Conservation (phyloP, 2,113 vertebrate species). For the Balaeniceps rex region DNA sequence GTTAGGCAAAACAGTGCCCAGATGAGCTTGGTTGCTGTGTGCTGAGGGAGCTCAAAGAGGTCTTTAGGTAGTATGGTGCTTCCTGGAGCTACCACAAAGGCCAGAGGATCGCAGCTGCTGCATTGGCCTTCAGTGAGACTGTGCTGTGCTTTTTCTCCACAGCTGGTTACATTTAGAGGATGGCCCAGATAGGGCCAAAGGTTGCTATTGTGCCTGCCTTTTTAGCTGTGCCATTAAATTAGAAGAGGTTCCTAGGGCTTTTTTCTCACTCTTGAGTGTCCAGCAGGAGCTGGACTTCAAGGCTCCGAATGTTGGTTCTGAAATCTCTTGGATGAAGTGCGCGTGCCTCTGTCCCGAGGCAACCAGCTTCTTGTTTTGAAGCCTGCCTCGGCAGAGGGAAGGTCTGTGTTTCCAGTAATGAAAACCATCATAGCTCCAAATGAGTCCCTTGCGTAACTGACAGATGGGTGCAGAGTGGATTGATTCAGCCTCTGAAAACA, state of each 20-base stretch:
- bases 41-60: background rate
- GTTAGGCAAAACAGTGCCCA: background rate
- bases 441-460: background rate
- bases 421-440: background rate
- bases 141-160: background rate
- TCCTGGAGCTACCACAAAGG: background rate
- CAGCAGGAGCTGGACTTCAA: background rate
- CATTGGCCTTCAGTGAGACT: background rate
- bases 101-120: background rate
- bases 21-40: background rate
- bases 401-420: background rate
- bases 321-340: background rate
- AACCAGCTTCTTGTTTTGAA: background rate
- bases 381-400: background rate
- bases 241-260: background rate
- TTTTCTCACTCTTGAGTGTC: background rate
- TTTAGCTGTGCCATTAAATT: background rate
- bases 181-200: background rate
- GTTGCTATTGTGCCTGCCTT: background rate
- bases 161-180: background rate
- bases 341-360: rapidly evolving
- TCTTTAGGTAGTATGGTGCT: background rate
- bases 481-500: conserved; percentile 13
- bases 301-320: background rate
- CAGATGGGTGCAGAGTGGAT: background rate